Evolutionary conservation across 2,113 vertebrate species (phyloP).

Genomic region (Sitta europaea): DNA sequence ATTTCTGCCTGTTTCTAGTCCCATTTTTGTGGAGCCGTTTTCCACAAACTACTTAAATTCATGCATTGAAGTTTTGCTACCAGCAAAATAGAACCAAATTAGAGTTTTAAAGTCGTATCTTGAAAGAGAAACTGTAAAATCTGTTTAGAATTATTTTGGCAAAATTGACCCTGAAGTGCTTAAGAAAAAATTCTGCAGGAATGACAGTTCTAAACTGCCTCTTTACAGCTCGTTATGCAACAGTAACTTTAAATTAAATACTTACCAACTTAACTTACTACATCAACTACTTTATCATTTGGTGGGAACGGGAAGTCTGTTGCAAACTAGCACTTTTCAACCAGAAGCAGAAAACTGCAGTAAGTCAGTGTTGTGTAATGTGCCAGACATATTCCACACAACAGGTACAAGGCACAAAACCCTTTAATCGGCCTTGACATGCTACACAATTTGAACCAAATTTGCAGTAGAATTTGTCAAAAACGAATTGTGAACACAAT

Average conservation of each 20-base stretch:
- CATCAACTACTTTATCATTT: slow-evolving; percentile 73
- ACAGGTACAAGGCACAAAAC: slow-evolving; percentile 78
- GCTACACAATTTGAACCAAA: slow-evolving; percentile 90
- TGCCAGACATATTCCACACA: slow-evolving; percentile 79
- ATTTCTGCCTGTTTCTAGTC: slow-evolving; percentile 62
- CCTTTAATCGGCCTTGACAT: slow-evolving; percentile 79
- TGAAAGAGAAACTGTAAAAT: slow-evolving; percentile 40
- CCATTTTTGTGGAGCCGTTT: slow-evolving; percentile 38
- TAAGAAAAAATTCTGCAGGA: slow-evolving; percentile 45
- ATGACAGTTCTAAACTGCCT: slow-evolving; percentile 60
- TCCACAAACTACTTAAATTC: slow-evolving; percentile 52
- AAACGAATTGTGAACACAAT: slow-evolving; percentile 98
- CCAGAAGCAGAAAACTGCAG: slow-evolving; percentile 78
- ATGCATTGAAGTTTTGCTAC: slow-evolving; percentile 39
- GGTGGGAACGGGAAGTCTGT: slow-evolving; percentile 72
- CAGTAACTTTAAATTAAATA: slow-evolving; percentile 69
- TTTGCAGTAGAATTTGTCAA: slow-evolving; percentile 94
- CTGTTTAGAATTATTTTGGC: slow-evolving; percentile 52
- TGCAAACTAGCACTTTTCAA: slow-evolving; percentile 76
- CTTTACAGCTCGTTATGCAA: slow-evolving; percentile 55
- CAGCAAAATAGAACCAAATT: slow-evolving; percentile 42
- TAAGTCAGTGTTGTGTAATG: slow-evolving; percentile 75
- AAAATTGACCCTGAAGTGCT: slow-evolving; percentile 59
- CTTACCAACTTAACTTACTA: slow-evolving; percentile 86
- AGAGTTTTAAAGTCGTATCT: slow-evolving; percentile 28